Evolutionary conservation across 1,140 invertebrate species (phyloP), one percentile per base, ranked within the genome.

Genomic region (Asobara japonica): DNA sequence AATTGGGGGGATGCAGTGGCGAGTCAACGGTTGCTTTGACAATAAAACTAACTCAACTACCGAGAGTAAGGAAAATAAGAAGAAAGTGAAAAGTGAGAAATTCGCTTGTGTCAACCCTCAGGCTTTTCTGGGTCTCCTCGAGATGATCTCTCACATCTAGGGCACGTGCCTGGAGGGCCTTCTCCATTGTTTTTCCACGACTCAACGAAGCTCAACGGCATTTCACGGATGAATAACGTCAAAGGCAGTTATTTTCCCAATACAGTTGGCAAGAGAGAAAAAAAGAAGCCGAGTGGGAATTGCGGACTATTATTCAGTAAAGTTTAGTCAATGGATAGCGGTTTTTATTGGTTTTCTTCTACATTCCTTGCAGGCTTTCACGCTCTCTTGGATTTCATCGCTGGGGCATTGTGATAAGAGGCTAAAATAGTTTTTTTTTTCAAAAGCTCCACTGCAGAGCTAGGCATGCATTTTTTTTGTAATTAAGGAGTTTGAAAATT

Each of bases 131-230:
- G 51, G 18, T 56, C 51, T 25, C 10, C 51, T 56, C 20, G 22
- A 56, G 51, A 56, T 25, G 22, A 56, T 56, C 25, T 13, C 51
- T 56, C 51, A 56, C 51, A 56, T 56, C 51, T 56, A 27, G 51
- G 51, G 51, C 51, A 56, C 51, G 51, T 56, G 51, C 51, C 51
- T 56, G 18, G n/a, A 56, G 51, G 51, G 51, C 22, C 3, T 56
- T 25, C 16, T 45, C 11, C 0, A 4, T 27, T 2, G 1, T 27
- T 56, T 56, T 22, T 27, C 6, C 2, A 10, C 22, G 7, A 56
- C 22, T 56, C 25, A 18, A 6, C 18, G 51, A 27, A 13, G 20
- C 22, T 36, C 18, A 22, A 56, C 22, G 51, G 8, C 25, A 56
- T 56, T 56, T 56, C 22, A 56, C 22, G 51, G 51, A 13, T 56